Evolutionary conservation across 2,797 vertebrate species (phyloP).

Genomic region (Champsocephalus gunnari): DNA sequence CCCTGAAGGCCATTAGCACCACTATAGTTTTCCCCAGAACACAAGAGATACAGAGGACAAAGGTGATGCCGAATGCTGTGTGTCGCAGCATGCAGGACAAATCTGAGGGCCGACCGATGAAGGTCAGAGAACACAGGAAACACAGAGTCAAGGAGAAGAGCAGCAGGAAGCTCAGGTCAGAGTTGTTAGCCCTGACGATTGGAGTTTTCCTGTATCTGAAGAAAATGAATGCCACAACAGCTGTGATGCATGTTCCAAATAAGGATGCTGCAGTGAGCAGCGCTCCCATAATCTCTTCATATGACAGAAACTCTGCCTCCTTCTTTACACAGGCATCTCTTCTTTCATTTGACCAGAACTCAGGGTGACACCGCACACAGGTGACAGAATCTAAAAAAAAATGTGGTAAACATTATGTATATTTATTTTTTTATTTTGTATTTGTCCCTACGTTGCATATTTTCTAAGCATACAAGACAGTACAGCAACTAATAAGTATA

Average conservation of each 20-base stretch:
- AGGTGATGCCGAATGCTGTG: too few relatives aligned
- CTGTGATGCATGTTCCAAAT: conserved; percentile 49
- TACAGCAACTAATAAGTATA: not conserved
- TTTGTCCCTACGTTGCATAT: not conserved
- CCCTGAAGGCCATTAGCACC: conserved; percentile 44
- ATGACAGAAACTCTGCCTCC: conserved; percentile 66
- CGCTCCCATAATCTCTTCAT: conserved; percentile 70
- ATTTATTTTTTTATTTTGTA: not conserved
- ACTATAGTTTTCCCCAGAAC: conserved; percentile 36
- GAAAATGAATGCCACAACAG: conserved; percentile 65
- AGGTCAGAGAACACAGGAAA: too few relatives aligned
- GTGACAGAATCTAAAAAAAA: conserved; percentile 56
- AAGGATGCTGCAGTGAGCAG: conserved; percentile 58
- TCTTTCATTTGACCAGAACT: conserved; percentile 56
- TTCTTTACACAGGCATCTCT: conserved; percentile 63
- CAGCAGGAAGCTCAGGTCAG: conserved; percentile 82
- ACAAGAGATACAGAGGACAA: conserved; percentile 62
- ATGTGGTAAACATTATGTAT: too few relatives aligned
- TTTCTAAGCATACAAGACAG: not conserved
- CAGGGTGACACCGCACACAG: conserved; percentile 35
- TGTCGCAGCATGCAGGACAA: too few relatives aligned
- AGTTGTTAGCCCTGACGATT: conserved; percentile 79
- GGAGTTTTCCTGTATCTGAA: conserved; percentile 59
- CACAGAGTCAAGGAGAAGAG: conserved; percentile 75
- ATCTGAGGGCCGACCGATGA: too few relatives aligned